These are phyloP conservation scores for Camponotus floridanus DNA, from an alignment of 1,140 invertebrate genomes.

Conservation along the genomic window DNA sequence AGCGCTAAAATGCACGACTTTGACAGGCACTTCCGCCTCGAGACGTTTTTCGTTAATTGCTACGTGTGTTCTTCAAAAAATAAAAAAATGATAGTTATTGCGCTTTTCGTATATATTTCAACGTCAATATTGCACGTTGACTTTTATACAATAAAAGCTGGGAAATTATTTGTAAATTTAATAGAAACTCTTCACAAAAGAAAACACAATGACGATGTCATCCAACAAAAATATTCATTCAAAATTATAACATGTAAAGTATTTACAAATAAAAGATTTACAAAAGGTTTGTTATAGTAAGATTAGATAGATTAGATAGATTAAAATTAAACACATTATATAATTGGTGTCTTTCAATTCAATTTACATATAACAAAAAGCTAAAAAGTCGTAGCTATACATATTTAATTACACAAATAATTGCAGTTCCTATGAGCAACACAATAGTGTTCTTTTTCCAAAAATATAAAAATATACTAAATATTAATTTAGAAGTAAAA, in stretches of 20 bases:
- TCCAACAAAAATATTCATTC: background rate
- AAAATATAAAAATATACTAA: background rate
- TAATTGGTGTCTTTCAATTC: background rate
- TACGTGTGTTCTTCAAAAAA: conserved; percentile 8
- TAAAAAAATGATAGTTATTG: conserved; percentile 46
- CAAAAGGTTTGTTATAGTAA: no score
- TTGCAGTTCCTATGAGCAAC: background rate
- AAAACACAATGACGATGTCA: background rate
- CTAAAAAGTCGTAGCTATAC: background rate
- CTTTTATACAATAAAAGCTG: conserved; percentile 19
- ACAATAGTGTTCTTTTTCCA: background rate
- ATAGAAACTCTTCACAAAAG: conserved; percentile 10
- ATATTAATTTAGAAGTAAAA: background rate
- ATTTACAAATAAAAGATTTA: no score
- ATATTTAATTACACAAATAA: background rate
- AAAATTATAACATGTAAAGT: no score
- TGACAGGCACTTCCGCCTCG: conserved; percentile 62
- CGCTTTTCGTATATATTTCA: background rate
- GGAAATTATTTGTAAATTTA: conserved; percentile 13
- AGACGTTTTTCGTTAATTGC: conserved; percentile 64
- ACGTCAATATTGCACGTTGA: background rate
- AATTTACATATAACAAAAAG: background rate
- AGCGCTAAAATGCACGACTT: conserved; percentile 50
- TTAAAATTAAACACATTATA: conserved; percentile 25
- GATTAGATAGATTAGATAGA: no score